Evolutionary conservation across 2,113 vertebrate species (phyloP).

Genomic region (Salvator merianae): DNA sequence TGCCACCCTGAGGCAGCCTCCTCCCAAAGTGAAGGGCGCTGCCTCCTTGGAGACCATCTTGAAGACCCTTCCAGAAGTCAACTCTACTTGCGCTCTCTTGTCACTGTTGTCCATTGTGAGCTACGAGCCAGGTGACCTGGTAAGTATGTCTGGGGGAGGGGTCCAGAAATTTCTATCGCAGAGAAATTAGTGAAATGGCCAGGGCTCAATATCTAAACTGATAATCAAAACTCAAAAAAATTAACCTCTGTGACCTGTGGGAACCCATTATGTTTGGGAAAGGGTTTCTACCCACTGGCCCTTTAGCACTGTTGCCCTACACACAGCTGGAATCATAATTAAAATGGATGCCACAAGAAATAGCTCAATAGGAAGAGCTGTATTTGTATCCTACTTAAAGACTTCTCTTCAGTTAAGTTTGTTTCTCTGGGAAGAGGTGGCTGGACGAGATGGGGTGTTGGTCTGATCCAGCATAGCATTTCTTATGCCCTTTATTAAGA

Average conservation of each 20-base stretch:
- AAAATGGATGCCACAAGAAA: no score
- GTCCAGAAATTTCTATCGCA: not conserved
- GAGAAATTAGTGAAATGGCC: not conserved
- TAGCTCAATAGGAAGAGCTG: no score
- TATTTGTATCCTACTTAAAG: no score
- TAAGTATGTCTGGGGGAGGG: not conserved
- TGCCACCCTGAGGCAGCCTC: conserved; percentile 52
- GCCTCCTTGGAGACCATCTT: conserved; percentile 8
- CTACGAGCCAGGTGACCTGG: conserved; percentile 6
- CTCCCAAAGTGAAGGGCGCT: conserved; percentile 45
- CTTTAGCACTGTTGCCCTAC: not conserved
- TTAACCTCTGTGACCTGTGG: no score
- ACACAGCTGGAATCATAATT: not conserved
- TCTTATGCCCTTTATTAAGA: no score
- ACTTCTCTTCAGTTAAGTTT: no score
- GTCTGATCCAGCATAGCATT: no score
- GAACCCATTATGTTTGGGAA: no score
- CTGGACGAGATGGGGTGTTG: no score
- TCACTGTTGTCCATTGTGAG: conserved; percentile 14
- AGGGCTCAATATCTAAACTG: not conserved
- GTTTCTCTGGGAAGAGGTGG: no score
- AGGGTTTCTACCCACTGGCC: not conserved
- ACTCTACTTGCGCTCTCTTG: conserved; percentile 12
- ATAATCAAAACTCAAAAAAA: not conserved
- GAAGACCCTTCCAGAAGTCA: conserved; percentile 1